Evolutionary conservation across 2,797 vertebrate genomes (phyloP).

Genomic region (Sebastes trivittatus): DNA sequence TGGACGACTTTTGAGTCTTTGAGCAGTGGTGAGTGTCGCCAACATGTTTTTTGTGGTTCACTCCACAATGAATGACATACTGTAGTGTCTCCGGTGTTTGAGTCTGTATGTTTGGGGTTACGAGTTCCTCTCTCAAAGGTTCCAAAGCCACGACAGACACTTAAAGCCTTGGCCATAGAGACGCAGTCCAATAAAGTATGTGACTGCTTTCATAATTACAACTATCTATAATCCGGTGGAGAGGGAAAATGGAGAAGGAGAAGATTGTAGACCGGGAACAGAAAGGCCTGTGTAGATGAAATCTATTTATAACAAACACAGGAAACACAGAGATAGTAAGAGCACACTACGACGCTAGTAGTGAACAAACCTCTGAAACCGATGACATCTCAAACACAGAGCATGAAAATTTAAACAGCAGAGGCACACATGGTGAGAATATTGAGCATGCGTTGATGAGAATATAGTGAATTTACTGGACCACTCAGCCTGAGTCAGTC

Average conservation of each 20-base stretch:
- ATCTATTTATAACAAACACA: slow-evolving; percentile 10
- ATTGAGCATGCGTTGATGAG: slow-evolving; percentile 30
- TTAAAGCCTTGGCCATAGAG: neutral
- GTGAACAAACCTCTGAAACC: slow-evolving; percentile 33
- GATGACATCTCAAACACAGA: slow-evolving; percentile 18
- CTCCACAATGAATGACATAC: neutral
- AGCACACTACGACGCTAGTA: neutral
- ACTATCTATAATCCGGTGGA: neutral
- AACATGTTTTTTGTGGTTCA: neutral
- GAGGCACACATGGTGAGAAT: slow-evolving; percentile 29
- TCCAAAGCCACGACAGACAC: neutral
- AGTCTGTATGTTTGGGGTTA: neutral
- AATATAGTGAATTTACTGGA: slow-evolving; percentile 16
- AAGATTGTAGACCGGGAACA: neutral
- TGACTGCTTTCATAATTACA: neutral
- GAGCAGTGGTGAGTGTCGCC: neutral
- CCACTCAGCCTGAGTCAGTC: slow-evolving; percentile 3
- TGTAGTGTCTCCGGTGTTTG: neutral
- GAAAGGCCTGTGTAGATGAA: slow-evolving; percentile 16
- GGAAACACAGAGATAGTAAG: neutral
- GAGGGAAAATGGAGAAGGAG: neutral
- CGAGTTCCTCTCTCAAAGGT: neutral
- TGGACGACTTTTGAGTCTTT: neutral
- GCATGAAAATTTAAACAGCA: slow-evolving; percentile 44
- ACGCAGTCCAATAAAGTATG: neutral